Base-by-base conservation (phyloP, 2,113 vertebrate genomes). In the Globicephala melas region DNA sequence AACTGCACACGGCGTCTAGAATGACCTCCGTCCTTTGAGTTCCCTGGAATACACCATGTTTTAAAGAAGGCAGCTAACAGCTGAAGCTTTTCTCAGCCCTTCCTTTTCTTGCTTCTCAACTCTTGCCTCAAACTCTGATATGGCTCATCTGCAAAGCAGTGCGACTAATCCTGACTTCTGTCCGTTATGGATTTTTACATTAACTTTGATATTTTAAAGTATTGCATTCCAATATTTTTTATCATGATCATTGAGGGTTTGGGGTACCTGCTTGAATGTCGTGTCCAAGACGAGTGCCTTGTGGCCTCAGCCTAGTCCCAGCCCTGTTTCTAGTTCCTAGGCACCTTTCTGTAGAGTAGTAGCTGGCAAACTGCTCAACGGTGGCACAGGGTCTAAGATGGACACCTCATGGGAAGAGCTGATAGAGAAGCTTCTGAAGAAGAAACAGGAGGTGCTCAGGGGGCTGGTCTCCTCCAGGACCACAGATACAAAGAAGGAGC, bases 271-370 rank as follows among this genome's bases (percentile, higher is more conserved):
- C 21, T 86, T 76, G 21, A 26, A 8, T 2, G 36, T 6, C 60
- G 7, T 6, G 38, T n/a, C 92, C 38, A 8, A 55, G 50, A 74
- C 6, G 10, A 53, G 3, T 26, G 41, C 26, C 28, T 38, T 6
- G 3, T 11, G 14, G 21, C 7, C 13, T 21, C 50, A 15, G 31
- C 25, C 36, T 55, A 4, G 1, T 18, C 58, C 7, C 33, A n/a
- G 15, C 6, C 38, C 28, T 17, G 55, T 76, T 73, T 98, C 97
- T 71, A 98, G 98, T 1, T 99, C 99, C 99, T 98, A 98, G 62
- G 96, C 97, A 99, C 98, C 81, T 98, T 98, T 95, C 98, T 98
- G 95, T 96, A 98, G 50, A 98, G 13, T 97, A 94, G 0, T 44
- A 93, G 17, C 96, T 55, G 38, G 41, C 55, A 44, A 97, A 97